Evolutionary conservation across 2,888 invertebrate species (phyloP).

Genomic region (Lycocerus yunnanus): DNA sequence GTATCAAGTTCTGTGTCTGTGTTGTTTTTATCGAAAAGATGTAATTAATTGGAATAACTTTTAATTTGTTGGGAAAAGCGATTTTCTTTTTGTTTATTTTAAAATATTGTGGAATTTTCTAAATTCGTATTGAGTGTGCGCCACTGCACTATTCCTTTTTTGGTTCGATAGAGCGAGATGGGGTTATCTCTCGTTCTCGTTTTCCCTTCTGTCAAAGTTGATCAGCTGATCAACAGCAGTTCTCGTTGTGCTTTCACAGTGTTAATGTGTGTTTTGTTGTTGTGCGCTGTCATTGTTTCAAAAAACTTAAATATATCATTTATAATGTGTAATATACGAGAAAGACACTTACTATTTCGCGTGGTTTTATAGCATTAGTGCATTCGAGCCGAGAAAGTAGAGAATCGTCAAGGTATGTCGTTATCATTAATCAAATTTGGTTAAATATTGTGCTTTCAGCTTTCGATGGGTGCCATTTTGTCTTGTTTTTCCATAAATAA

Average conservation of each 20-base stretch:
- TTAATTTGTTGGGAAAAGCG: background rate
- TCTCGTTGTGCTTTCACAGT: slow-evolving; percentile 38
- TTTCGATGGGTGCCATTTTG: slow-evolving; percentile 42
- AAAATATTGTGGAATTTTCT: background rate
- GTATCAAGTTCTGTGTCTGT: background rate
- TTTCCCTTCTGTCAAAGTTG: slow-evolving; percentile 5
- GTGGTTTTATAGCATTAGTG: slow-evolving; percentile 42
- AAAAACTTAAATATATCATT: slow-evolving; percentile 33
- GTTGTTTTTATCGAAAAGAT: background rate
- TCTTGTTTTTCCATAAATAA: slow-evolving; percentile 39
- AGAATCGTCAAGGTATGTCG: slow-evolving; percentile 35
- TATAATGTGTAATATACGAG: slow-evolving; percentile 39
- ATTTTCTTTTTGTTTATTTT: background rate
- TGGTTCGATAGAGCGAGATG: background rate
- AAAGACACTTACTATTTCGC: slow-evolving; percentile 34
- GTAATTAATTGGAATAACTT: background rate
- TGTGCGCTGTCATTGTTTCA: slow-evolving; percentile 36
- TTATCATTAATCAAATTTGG: slow-evolving; percentile 6
- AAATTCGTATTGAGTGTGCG: slow-evolving; percentile 4
- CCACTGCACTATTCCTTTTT: slow-evolving; percentile 9
- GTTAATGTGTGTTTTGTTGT: slow-evolving; percentile 31
- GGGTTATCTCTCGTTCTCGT: background rate
- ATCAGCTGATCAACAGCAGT: slow-evolving; percentile 41
- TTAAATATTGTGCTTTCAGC: slow-evolving; percentile 20
- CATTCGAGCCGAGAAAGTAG: slow-evolving; percentile 24